Evolutionary conservation across 2,888 invertebrate genomes (phyloP).

Genomic region (Azorinus chamasolen): DNA sequence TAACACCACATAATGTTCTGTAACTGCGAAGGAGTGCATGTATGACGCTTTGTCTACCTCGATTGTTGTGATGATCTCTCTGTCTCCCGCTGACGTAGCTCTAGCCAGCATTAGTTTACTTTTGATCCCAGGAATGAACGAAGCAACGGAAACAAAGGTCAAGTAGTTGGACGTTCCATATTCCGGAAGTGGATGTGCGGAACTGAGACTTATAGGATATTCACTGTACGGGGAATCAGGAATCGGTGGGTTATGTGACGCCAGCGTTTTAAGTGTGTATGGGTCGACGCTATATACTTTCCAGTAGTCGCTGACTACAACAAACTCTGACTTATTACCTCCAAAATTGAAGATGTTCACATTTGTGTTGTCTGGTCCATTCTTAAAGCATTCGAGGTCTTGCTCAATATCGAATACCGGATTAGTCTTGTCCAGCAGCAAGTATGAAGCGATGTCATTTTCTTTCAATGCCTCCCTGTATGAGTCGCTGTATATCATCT

Average conservation of each 20-base stretch:
- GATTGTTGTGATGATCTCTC: conserved; percentile 73
- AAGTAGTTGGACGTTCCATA: conserved; percentile 71
- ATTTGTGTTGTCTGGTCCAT: conserved; percentile 81
- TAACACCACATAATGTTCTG: conserved; percentile 76
- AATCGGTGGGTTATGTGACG: conserved; percentile 56
- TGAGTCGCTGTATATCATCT: conserved; percentile 70
- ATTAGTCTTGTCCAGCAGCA: conserved; percentile 70
- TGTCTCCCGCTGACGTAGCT: conserved; percentile 65
- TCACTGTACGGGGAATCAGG: conserved; percentile 16
- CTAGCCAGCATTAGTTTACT: conserved; percentile 70
- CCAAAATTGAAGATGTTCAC: conserved; percentile 75
- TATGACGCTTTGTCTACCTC: conserved; percentile 73
- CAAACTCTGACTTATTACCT: conserved; percentile 60
- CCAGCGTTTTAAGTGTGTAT: conserved; percentile 64
- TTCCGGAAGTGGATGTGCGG: conserved; percentile 81
- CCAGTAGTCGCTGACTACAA: conserved; percentile 82
- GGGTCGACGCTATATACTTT: conserved; percentile 76
- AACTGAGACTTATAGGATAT: conserved; percentile 62
- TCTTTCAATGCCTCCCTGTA: conserved; percentile 71
- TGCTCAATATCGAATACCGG: conserved; percentile 70
- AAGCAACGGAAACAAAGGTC: conserved; percentile 72
- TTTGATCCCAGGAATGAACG: conserved; percentile 63
- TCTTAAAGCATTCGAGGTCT: conserved; percentile 65
- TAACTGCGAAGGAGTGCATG: conserved; percentile 82
- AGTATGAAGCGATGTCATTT: conserved; percentile 76